Conservation (phyloP, 2,797 vertebrate species). For the Phataginus tetradactyla region DNA sequence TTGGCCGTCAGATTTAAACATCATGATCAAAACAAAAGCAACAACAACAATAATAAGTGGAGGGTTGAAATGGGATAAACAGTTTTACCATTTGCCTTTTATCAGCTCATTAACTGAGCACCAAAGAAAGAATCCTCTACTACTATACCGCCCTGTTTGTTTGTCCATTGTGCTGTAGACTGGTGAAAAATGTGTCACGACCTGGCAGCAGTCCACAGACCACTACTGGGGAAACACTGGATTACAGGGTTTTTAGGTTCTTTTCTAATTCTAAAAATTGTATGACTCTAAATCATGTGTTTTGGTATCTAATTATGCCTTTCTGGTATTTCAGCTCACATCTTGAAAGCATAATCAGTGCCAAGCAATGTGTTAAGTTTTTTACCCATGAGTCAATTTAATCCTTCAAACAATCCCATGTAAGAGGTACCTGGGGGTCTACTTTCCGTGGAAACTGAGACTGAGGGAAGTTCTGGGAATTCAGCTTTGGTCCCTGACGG, state of each 20-base stretch:
- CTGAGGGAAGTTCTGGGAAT: not conserved
- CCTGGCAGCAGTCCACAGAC: constrained; percentile 49
- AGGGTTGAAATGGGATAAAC: not conserved
- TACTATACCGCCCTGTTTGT: not conserved
- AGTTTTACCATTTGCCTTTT: not conserved
- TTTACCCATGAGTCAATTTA: not conserved
- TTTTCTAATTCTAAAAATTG: constrained; percentile 43
- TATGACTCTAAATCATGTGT: not conserved
- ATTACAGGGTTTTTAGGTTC: constrained; percentile 11
- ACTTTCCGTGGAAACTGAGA: not conserved
- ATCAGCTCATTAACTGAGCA: not conserved
- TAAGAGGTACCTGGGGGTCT: not conserved
- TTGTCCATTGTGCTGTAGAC: constrained; percentile 24
- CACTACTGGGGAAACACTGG: constrained; percentile 58
- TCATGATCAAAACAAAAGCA: not conserved
- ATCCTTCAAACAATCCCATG: not conserved
- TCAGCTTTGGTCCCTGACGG: not conserved
- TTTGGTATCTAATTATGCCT: constrained; percentile 49
- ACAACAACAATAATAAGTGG: not conserved
- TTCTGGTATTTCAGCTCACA: not conserved
- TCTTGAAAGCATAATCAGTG: not conserved
- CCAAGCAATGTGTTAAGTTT: not conserved
- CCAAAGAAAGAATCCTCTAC: not conserved
- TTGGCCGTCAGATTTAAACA: not conserved
- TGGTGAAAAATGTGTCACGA: not conserved